These are phyloP conservation scores for Papilio machaon DNA, from an alignment of 1,140 invertebrate species.

Conservation along the genomic window DNA sequence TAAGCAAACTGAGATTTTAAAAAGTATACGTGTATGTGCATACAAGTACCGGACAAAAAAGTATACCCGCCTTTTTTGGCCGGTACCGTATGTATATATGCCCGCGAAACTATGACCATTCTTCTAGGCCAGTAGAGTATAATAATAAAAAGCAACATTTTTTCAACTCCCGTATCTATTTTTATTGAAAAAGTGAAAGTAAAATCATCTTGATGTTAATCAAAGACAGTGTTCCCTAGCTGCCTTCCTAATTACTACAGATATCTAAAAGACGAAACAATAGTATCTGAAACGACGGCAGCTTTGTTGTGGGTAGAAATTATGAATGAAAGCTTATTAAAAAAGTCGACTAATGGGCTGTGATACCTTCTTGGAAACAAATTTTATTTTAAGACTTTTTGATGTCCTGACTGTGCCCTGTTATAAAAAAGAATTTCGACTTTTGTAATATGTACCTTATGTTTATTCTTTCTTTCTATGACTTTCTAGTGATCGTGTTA, in stretches of 20 bases:
- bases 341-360: neutral
- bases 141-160: neutral
- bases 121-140: neutral
- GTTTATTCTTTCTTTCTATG: no score
- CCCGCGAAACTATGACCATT: neutral
- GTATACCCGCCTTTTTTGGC: no score
- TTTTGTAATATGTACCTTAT: no score
- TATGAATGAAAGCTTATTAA: neutral
- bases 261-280: conserved; percentile 8
- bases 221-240: neutral
- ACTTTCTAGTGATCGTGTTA: no score
- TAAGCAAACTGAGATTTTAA: neutral
- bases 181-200: neutral
- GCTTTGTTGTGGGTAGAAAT: conserved; percentile 8
- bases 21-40: no score
- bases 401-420: no score
- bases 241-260: neutral
- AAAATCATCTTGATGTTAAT: conserved; percentile 2
- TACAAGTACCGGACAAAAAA: no score
- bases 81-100: no score
- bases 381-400: neutral
- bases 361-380: neutral
- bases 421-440: no score
- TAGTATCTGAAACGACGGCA: neutral
- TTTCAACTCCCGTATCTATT: neutral